Base-by-base conservation (phyloP, 2,888 invertebrate species). In the Tachina grossa region DNA sequence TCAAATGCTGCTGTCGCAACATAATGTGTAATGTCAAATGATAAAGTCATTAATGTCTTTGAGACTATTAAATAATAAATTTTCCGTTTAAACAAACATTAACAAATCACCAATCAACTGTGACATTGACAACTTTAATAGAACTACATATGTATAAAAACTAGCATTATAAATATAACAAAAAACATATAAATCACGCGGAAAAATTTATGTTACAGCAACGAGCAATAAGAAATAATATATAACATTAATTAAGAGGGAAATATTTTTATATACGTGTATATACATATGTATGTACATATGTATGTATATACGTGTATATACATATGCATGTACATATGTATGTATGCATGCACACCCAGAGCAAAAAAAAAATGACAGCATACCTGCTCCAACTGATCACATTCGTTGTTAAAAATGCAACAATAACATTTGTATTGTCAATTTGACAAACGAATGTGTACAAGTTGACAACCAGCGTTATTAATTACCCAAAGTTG, bases 11-110 rank as follows among this genome's bases (percentile, higher is more conserved):
- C 66, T 55, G 41, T 53, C 43, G 59, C 68, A 43, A 76, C 47
- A 76, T 71, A 68, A 14, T n/a, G 61, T n/a, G 61, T 74, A 55
- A 84, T 80, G 71, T 84, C 72, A 78, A 85, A 85, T 78, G 72
- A 85, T 85, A 78, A 57, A 81, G 85, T 57, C 81, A 84, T 84
- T 84, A 81, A 74, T 85, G 81, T 82, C 80, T 68, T 66, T 41
- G 49, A 65, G 76, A 76, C 69, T 76, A 63, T 76, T 69, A 76
- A 69, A 69, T 63, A 71, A 76, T 76, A 82, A 69, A 82, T 82
- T 82, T 78, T 53, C 51, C 68, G 10, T 69, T 71, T 45, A 55
- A 63, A 75, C 59, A 59, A 74, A 81, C 59, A 74, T 74, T 80
- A 57, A 80, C 81, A 82, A 82, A 75, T 82, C 75, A 82, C 71